These are phyloP conservation scores for Ophion ellenae DNA, from an alignment of 2,888 invertebrate genomes.

Conservation along the genomic window DNA sequence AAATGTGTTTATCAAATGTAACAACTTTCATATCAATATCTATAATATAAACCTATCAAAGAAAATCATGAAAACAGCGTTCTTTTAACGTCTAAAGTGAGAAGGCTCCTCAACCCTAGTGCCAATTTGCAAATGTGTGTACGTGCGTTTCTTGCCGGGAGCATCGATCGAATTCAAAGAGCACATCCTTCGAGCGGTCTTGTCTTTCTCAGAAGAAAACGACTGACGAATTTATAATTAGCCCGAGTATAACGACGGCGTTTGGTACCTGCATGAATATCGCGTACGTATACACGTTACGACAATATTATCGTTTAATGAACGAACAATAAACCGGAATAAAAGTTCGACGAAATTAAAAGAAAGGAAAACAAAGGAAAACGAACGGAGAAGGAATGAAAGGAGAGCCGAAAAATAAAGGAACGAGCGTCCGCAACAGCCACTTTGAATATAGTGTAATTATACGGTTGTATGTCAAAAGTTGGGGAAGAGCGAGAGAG, in stretches of 20 bases:
- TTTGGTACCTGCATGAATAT: constrained; percentile 16
- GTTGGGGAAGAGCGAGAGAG: constrained; percentile 2
- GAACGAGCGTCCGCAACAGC: constrained; percentile 25
- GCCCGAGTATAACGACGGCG: constrained; percentile 30
- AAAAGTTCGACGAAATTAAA: constrained; percentile 34
- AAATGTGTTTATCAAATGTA: too few relatives aligned
- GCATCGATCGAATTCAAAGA: constrained; percentile 68
- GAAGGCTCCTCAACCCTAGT: not conserved
- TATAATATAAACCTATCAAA: too few relatives aligned
- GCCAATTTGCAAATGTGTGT: constrained; percentile 1
- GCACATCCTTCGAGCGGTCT: constrained; percentile 59
- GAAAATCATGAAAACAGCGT: too few relatives aligned
- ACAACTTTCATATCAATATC: too few relatives aligned
- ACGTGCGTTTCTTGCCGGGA: constrained; percentile 36
- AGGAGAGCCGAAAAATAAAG: constrained; percentile 17
- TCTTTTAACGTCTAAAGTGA: too few relatives aligned
- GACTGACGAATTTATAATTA: constrained; percentile 67
- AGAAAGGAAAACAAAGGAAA: constrained; percentile 14
- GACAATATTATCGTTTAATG: constrained; percentile 63
- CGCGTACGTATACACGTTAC: constrained; percentile 1
- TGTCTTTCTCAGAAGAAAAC: constrained; percentile 63
- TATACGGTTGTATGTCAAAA: constrained; percentile 28
- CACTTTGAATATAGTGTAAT: constrained; percentile 40
- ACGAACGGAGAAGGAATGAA: constrained; percentile 1
- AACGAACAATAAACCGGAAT: constrained; percentile 61